Evolutionary conservation across 2,113 vertebrate genomes (phyloP), one percentile per base, ranked within the genome.

Genomic region (Phrynosoma platyrhinos): DNA sequence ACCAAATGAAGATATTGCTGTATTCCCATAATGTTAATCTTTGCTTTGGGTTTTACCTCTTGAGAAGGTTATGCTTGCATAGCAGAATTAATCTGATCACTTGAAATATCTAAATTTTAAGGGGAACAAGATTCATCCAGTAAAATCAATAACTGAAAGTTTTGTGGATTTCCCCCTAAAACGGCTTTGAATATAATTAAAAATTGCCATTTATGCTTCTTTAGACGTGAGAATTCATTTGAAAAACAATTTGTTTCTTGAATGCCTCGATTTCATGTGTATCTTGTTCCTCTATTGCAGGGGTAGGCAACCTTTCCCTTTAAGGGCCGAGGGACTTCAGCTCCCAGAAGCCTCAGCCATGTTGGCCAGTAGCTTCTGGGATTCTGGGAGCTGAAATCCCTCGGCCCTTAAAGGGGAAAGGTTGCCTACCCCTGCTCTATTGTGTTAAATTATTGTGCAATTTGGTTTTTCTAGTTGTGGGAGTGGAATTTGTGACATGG

Each of bases 1-100:
- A 0, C 20, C 64, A n/a, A 66, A 40, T 58, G 20, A 62, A 68
- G 27, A 68, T 69, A 40, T 40, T 55, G 4, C 66, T 87, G 58
- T 78, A 78, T 78, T 86, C 8, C 58, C 16, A 40, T 87, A 71
- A 30, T 64, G 14, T 40, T 27, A 80, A 47, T 23, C 27, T 81
- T 18, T 79, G 69, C 79, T 40, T 66, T 87, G 71, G 64, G 27
- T 68, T 42, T 76, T 20, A 16, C 40, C 82, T 92, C 69, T 83
- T 36, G 71, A 62, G 78, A 87, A 82, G 18, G 21, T 85, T 87
- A 62, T 81, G 25, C 27, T 75, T 53, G 53, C 7, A 32, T 36
- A 4, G 14, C 78, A 5, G 23, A 55, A 88, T 78, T 14, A 83
- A 78, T 77, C 40, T 83, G 68, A 5, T 66, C 21, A 18, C 4